Evolutionary conservation across 64 coral and sea anemone genomes (phyloP), one percentile per base, ranked within the genome.

Genomic region (Porites lutea): DNA sequence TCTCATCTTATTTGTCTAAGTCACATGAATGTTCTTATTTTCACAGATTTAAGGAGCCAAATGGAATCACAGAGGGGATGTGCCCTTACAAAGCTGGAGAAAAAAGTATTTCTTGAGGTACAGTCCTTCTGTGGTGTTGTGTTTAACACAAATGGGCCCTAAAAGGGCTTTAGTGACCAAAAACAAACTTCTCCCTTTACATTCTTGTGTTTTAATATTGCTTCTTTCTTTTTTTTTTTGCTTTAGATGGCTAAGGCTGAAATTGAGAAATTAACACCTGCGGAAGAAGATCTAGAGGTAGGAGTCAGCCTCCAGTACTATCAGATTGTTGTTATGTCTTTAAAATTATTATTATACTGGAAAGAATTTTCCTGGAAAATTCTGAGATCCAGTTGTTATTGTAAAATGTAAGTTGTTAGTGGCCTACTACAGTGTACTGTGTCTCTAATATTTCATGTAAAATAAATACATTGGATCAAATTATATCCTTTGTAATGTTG

Each of bases 31-130:
- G 2, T 75, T 20, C 27, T 44, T 65, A 65, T 11, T 73, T 62
- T 14, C 57, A 21, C 79, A 96, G 95, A 96, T 79, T 82, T 96
- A 52, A 92, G 87, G 14, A 5, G 66, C 6, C 91, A 93, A 87
- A 96, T 96, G 95, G 95, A 96, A 79, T 82, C 64, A 78, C 95
- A 96, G 67, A 90, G 95, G 45, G 77, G 87, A 23, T 86, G 87
- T 53, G 22, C 74, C 81, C 65, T 96, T 6, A 96, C 79, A 21
- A 96, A 72, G 58, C 43, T 48, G n/a, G 95, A 96, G 79, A 96
- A 81, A 78, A 96, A 88, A 83, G 78, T 90, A 23, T 96, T 96
- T 90, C 53, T 96, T 12, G 75, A 90, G 95, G 95, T 96, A 88
- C 49, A 27, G 11, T 20, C 51, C 10, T 43, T 65, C 45, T 0